Conservation (phyloP, 2,888 invertebrate genomes). For the Calliphora vomitoria region DNA sequence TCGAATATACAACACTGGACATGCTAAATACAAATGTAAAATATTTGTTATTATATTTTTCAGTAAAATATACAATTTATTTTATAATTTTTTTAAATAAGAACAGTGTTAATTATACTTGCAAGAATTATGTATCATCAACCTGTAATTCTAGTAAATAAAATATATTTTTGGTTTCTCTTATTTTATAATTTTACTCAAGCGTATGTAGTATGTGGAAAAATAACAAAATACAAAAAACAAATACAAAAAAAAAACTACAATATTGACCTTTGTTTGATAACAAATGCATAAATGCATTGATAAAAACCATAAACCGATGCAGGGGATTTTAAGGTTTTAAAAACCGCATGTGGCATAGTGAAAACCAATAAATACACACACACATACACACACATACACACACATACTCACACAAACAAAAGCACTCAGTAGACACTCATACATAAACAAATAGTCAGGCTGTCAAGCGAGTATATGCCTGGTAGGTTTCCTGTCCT, state of each 20-base stretch:
- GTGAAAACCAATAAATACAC: constrained; percentile 63
- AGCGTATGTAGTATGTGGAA: constrained; percentile 9
- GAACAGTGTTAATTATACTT: too few species aligned
- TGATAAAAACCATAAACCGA: constrained; percentile 73
- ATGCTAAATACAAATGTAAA: too few species aligned
- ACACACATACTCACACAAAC: background rate
- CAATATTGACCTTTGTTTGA: constrained; percentile 71
- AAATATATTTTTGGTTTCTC: constrained; percentile 25
- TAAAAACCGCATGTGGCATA: constrained; percentile 70
- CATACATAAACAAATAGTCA: constrained; percentile 50
- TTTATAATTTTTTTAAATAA: too few species aligned
- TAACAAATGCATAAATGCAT: constrained; percentile 71
- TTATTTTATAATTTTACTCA: constrained; percentile 30
- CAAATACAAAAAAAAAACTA: constrained; percentile 18
- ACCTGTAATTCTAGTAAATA: constrained; percentile 8
- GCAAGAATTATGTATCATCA: background rate
- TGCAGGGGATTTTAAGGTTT: constrained; percentile 73
- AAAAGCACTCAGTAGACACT: constrained; percentile 16
- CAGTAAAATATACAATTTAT: too few species aligned
- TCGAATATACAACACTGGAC: too few species aligned
- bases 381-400: constrained; percentile 42
- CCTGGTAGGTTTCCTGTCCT: constrained; percentile 25
- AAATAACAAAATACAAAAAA: constrained; percentile 2
- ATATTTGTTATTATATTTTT: too few species aligned
- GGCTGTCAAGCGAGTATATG: constrained; percentile 36